Evolutionary conservation across 2,113 vertebrate species (phyloP).

Genomic region (Pagrus major): DNA sequence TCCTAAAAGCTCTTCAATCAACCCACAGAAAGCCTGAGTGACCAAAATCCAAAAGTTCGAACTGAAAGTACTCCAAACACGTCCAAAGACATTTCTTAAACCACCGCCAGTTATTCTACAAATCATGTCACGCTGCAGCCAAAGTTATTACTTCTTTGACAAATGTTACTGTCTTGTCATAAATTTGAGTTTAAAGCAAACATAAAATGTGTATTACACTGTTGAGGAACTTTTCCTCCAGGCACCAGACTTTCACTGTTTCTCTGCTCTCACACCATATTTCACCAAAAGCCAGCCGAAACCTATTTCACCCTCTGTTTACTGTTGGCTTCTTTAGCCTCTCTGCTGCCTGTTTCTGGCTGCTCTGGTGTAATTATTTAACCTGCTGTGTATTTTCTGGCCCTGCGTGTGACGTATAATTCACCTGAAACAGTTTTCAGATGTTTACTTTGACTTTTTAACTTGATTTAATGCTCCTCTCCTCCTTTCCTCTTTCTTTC

Average conservation of each 20-base stretch:
- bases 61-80: neutral
- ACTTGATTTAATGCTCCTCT: constrained; percentile 30
- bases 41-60: too few species aligned
- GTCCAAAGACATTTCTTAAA: neutral
- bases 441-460: constrained; percentile 33
- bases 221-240: neutral
- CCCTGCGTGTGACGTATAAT: neutral
- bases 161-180: neutral
- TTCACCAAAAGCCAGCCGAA: neutral
- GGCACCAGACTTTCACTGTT: neutral
- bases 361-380: constrained; percentile 1
- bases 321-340: constrained; percentile 5
- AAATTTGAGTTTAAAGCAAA: constrained; percentile 27
- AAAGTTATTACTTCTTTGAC: constrained; percentile 7
- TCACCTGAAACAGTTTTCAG: constrained; percentile 8
- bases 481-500: constrained; percentile 12
- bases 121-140: neutral
- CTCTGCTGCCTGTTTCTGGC: neutral
- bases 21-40: neutral
- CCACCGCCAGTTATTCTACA: neutral
- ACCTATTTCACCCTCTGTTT: constrained; percentile 43
- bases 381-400: constrained; percentile 13
- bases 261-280: constrained; percentile 5
- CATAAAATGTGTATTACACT: neutral
- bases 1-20: neutral